Conservation (phyloP, 2,113 vertebrate species). For the Mesitornis unicolor region DNA sequence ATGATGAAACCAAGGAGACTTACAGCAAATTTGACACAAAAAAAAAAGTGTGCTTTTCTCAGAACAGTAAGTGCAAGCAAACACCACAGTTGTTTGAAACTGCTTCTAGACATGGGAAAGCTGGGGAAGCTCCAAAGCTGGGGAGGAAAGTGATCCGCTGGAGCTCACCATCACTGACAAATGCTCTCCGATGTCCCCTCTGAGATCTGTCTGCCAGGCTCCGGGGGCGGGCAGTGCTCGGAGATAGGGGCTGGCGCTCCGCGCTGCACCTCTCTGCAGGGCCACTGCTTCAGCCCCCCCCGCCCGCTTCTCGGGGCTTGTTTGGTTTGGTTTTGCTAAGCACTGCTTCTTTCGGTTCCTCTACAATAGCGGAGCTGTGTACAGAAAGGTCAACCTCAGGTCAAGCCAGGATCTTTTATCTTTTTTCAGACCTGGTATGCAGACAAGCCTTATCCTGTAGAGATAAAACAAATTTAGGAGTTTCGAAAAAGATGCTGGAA, state of each 20-base stretch:
- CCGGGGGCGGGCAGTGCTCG: accelerated
- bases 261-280: background rate
- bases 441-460: conserved; percentile 21
- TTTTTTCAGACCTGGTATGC: conserved; percentile 22
- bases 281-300: accelerated
- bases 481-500: conserved; percentile 4
- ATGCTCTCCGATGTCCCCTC: accelerated
- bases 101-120: background rate
- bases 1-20: conserved; percentile 34
- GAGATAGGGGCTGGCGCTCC: background rate
- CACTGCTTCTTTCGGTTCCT: conserved; percentile 61
- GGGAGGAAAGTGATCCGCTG: accelerated
- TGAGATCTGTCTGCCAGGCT: background rate
- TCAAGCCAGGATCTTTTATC: conserved; percentile 44
- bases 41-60: background rate
- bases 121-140: background rate
- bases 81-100: background rate
- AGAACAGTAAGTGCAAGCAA: background rate
- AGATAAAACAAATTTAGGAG: background rate
- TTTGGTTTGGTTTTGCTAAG: conserved; percentile 63
- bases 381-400: conserved; percentile 57
- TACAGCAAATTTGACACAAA: background rate
- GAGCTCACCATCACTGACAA: background rate
- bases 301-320: background rate
- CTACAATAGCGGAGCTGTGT: conserved; percentile 49